Percentiles rank a stretch among this genome's conserved stretches.
Conservation (phyloP, 2,888 invertebrate species). For the Ganaspis brasiliensis region DNA sequence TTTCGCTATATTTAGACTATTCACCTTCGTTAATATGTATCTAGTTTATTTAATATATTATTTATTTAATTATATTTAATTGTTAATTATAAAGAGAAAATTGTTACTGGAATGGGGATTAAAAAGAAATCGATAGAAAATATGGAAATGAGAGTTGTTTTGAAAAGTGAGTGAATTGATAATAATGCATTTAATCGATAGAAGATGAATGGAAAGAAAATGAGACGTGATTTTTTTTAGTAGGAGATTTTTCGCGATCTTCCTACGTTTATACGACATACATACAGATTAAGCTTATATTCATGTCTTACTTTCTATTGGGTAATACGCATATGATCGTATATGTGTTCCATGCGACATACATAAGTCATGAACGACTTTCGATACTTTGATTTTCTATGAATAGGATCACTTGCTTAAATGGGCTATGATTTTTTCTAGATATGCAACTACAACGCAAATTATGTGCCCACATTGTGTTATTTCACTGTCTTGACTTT, state of each 20-base stretch:
- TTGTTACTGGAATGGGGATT: not conserved
- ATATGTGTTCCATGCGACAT: slow-evolving; percentile 63
- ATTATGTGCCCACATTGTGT: not conserved
- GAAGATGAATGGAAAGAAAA: not conserved
- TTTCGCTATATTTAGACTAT: too few relatives aligned
- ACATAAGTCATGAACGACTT: slow-evolving; percentile 73
- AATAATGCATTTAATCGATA: not conserved
- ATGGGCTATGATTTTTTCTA: not conserved
- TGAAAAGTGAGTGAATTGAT: too few relatives aligned
- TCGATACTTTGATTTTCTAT: slow-evolving; percentile 65
- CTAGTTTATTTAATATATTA: too few relatives aligned
- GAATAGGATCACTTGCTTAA: slow-evolving; percentile 47
- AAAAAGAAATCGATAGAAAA: slow-evolving; percentile 14
- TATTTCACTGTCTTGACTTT: not conserved
- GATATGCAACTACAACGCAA: not conserved
- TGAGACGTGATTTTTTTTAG: not conserved
- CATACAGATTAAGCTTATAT: slow-evolving; percentile 46
- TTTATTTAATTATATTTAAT: not conserved
- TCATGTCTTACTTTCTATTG: slow-evolving; percentile 66
- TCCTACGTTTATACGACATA: slow-evolving; percentile 43
- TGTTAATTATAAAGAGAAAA: not conserved
- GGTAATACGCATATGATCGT: slow-evolving; percentile 68
- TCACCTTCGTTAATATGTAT: too few relatives aligned
- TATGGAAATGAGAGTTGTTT: not conserved
- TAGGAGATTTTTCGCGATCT: not conserved